Conservation (phyloP, 2,797 vertebrate species). For the Lagodon rhomboides region DNA sequence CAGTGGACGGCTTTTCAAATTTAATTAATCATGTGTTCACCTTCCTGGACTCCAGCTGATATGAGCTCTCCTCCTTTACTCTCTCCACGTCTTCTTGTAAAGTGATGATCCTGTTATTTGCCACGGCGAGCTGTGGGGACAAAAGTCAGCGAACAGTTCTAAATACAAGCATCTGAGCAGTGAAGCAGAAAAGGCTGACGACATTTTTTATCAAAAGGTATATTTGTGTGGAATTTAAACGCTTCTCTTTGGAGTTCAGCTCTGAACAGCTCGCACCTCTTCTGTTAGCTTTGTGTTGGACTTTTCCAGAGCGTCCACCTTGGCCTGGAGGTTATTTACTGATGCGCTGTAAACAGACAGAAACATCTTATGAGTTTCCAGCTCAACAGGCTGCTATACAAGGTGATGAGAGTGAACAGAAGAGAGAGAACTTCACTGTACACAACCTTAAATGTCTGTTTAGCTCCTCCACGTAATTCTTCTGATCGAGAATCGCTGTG, state of each 20-base stretch:
- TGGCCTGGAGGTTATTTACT: conserved; percentile 98
- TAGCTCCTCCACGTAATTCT: conserved; percentile 99
- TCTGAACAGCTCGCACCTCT: conserved; percentile 86
- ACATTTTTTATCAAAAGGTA: background rate
- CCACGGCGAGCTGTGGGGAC: conserved; percentile 92
- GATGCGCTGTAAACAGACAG: conserved; percentile 88
- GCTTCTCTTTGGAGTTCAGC: background rate
- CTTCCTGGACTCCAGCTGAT: conserved; percentile 93
- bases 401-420: background rate
- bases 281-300: conserved; percentile 98
- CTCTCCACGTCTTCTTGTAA: conserved; percentile 97
- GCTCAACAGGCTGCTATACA: background rate
- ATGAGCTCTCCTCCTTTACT: conserved; percentile 95
- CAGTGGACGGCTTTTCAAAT: background rate
- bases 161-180: background rate
- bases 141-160: background rate
- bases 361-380: conserved; percentile 1
- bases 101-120: conserved; percentile 98
- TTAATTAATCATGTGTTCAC: conserved; percentile 65
- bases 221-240: background rate
- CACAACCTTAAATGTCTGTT: conserved; percentile 97
- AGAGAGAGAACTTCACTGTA: accelerated
- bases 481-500: conserved; percentile 98
- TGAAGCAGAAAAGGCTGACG: background rate
- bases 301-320: conserved; percentile 97